Base-by-base conservation (phyloP, 2,888 invertebrate genomes). In the Tromatobia lineatoria region DNA sequence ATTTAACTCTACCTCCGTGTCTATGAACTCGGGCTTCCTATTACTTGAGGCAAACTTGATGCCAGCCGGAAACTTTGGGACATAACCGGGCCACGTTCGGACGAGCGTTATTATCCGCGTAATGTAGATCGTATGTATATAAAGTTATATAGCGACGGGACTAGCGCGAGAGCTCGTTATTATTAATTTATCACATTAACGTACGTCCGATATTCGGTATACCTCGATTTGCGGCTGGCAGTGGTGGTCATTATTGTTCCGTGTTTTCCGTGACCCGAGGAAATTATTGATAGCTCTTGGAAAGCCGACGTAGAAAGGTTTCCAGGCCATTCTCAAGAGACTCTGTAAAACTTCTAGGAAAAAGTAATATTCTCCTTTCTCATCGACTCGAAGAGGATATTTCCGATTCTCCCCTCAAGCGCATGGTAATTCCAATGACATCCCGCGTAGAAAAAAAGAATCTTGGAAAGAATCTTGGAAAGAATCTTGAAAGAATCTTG, bases 151-250 rank as follows among this genome's bases (percentile, higher is more conserved):
- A 23, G 18, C 34, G 42, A n/a, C 20, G 18, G 25, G 3, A 6
- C 11, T 45, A 25, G 42, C 23, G 15, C 23, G 23, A 20, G 45
- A 34, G 20, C 23, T 45, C 47, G 74, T 71, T 52, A 79, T 71
- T 71, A 42, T 52, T 79, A 79, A 79, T 79, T 79, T 79, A 79
- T 79, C 64, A 20, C 61, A 50, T 78, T 70, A 61, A 70, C 18
- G 70, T 59, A 38, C 34, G 4, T 23, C 20, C 78, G 59, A 61
- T 70, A 70, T 61, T 61, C 70, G 70, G 1, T 38, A 25, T 20
- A 1, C 29, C 20, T 67, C 57, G 78, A 78, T 38, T 77, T 59
- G 59, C 18, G 66, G 64, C 13, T 54, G 34, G 64, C 15, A 10
- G 42, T 15, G 13, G 25, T 59, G 15, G 7, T 59, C 15, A 18